Conservation (phyloP, 92 coral and sea anemone genomes). For the Phenganax marumi region DNA sequence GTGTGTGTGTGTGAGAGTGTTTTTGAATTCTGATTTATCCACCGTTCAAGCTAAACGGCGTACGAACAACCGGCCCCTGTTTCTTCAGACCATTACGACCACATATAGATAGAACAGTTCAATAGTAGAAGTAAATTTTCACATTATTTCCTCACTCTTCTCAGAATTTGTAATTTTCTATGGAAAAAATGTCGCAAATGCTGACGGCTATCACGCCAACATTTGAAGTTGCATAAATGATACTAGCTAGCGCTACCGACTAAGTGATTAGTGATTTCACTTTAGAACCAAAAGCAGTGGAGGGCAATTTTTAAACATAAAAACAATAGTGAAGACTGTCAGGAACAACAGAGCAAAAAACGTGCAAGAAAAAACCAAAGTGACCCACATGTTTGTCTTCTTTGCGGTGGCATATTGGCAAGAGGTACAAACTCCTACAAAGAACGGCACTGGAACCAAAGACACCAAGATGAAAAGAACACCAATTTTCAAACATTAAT, state of each 20-base stretch:
- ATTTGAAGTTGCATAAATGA: not conserved
- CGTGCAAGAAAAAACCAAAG: not conserved
- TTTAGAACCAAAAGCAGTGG: constrained; percentile 15
- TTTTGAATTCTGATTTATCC: too few relatives aligned
- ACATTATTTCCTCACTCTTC: too few relatives aligned
- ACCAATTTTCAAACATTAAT: not conserved
- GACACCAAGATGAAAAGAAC: not conserved
- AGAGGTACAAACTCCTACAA: not conserved
- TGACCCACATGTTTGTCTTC: not conserved
- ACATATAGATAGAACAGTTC: too few relatives aligned
- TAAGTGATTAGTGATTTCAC: too few relatives aligned
- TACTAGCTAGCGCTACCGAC: not conserved
- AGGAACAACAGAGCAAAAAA: not conserved
- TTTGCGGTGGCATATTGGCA: not conserved
- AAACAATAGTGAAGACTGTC: not conserved
- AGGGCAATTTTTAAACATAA: not conserved
- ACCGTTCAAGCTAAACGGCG: too few relatives aligned
- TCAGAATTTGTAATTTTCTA: not conserved
- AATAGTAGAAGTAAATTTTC: too few relatives aligned
- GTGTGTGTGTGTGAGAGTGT: too few relatives aligned
- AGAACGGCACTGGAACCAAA: constrained; percentile 14
- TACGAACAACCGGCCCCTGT: too few relatives aligned
- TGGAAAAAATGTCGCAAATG: not conserved
- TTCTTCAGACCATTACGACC: too few relatives aligned
- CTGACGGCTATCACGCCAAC: not conserved